Percentiles rank a stretch among this genome's conserved stretches.
phyloP scores from a whole-genome alignment of 2,888 invertebrate genomes.

The Pharmacophagus antenor region DNA sequence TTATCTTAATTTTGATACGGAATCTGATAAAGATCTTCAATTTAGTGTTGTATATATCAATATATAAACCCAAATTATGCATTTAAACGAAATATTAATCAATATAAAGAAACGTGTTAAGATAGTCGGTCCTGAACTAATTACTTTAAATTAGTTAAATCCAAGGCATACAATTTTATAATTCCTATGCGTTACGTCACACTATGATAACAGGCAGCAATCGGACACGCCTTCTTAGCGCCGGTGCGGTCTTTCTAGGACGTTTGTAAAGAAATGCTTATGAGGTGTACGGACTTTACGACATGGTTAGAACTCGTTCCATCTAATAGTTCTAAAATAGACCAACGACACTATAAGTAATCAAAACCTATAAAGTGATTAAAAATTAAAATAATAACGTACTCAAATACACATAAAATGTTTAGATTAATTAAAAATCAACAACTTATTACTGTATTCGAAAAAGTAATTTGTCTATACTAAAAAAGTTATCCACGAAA shows the following conservation, averaged over 20 bases:
- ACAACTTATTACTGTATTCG: conserved; percentile 42
- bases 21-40: conserved; percentile 10
- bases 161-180: conserved; percentile 6
- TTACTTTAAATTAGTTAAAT: neutral
- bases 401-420: neutral
- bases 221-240: conserved; percentile 75
- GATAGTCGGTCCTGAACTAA: neutral
- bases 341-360: conserved; percentile 76
- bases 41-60: neutral
- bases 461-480: conserved; percentile 50
- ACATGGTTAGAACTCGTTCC: conserved; percentile 24
- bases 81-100: neutral
- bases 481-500: conserved; percentile 54
- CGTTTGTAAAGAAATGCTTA: conserved; percentile 60
- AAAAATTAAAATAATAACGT: neutral
- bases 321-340: conserved; percentile 60
- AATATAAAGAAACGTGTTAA: neutral
- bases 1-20: conserved; percentile 22
- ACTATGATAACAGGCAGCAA: conserved; percentile 63
- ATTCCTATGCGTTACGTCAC: conserved; percentile 66
- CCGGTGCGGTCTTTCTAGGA: conserved; percentile 67
- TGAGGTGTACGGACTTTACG: conserved; percentile 42
- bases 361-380: conserved; percentile 62
- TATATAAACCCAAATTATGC: neutral
- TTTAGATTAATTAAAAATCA: neutral